Percentiles rank a stretch among this genome's conserved stretches.
phyloP scores from a whole-genome alignment of 2,113 vertebrate species.

The Cyprinodon variegatus region DNA sequence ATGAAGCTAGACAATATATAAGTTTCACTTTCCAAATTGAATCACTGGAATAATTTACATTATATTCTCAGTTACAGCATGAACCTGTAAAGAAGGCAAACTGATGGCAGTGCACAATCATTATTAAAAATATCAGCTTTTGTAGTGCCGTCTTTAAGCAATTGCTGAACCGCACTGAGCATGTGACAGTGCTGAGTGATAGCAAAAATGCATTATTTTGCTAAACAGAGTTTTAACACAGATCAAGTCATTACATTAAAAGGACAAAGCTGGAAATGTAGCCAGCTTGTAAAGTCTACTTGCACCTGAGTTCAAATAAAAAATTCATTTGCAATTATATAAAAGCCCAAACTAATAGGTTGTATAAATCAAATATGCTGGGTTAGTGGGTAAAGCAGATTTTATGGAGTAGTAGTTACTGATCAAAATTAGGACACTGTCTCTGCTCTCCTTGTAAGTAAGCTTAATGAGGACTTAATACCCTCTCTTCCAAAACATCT shows the following conservation, averaged over 20 bases:
- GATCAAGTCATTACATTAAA: conserved; percentile 63
- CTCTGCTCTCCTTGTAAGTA: conserved; percentile 56
- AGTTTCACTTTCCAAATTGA: too few relatives aligned
- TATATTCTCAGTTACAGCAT: neutral
- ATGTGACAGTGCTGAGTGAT: conserved; percentile 54
- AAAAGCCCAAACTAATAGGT: conserved; percentile 34
- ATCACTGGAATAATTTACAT: neutral
- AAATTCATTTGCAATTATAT: conserved; percentile 40
- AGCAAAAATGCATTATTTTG: conserved; percentile 39
- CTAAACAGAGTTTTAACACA: conserved; percentile 68
- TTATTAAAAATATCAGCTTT: conserved; percentile 59
- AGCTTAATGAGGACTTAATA: conserved; percentile 73
- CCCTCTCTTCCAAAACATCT: conserved; percentile 68
- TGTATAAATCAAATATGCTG: conserved; percentile 31
- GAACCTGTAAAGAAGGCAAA: conserved; percentile 11
- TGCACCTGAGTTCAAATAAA: conserved; percentile 24
- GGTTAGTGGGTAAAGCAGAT: conserved; percentile 10
- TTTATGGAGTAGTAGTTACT: conserved; percentile 36
- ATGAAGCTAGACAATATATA: neutral
- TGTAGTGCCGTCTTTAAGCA: conserved; percentile 56
- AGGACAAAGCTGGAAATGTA: conserved; percentile 31
- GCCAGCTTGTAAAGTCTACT: conserved; percentile 41
- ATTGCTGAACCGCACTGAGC: conserved; percentile 57
- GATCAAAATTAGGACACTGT: conserved; percentile 61
- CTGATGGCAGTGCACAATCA: conserved; percentile 20